Evolutionary conservation across 2,888 invertebrate species (phyloP).

Genomic region (Odontocerum albicorne): DNA sequence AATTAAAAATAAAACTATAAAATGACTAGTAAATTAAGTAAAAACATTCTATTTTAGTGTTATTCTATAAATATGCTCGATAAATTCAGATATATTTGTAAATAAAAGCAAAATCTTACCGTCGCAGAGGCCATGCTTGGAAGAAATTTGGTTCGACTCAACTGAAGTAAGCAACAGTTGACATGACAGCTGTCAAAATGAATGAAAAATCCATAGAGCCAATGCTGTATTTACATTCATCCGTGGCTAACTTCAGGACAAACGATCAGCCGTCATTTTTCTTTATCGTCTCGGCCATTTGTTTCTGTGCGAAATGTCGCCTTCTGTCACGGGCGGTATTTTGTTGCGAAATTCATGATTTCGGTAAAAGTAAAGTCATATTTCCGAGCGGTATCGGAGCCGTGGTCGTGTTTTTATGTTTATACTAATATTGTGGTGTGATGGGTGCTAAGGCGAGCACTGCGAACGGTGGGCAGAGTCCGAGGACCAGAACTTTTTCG

Average conservation of each 20-base stretch:
- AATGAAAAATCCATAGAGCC: conserved; percentile 24
- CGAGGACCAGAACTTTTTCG: conserved; percentile 75
- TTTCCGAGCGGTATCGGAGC: conserved; percentile 19
- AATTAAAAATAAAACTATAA: no score
- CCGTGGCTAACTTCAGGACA: conserved; percentile 22
- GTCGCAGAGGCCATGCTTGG: conserved; percentile 53
- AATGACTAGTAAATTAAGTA: no score
- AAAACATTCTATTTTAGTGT: neutral
- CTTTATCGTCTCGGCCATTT: conserved; percentile 29
- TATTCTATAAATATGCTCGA: neutral
- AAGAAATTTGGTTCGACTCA: conserved; percentile 7
- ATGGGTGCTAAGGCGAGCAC: conserved; percentile 89
- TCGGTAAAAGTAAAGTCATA: conserved; percentile 13
- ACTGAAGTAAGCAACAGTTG: conserved; percentile 25
- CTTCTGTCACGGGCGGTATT: conserved; percentile 28
- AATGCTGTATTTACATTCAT: conserved; percentile 32
- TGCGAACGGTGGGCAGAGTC: conserved; percentile 74
- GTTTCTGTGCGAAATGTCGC: conserved; percentile 33
- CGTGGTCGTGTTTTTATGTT: conserved; percentile 29
- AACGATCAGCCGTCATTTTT: conserved; percentile 34
- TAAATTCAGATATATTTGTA: neutral
- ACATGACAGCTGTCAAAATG: conserved; percentile 30
- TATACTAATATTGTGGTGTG: conserved; percentile 39
- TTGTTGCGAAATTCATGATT: conserved; percentile 29
- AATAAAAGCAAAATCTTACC: conserved; percentile 43